Base-by-base conservation (phyloP, 2,113 vertebrate species). In the Syngnathus scovelli region DNA sequence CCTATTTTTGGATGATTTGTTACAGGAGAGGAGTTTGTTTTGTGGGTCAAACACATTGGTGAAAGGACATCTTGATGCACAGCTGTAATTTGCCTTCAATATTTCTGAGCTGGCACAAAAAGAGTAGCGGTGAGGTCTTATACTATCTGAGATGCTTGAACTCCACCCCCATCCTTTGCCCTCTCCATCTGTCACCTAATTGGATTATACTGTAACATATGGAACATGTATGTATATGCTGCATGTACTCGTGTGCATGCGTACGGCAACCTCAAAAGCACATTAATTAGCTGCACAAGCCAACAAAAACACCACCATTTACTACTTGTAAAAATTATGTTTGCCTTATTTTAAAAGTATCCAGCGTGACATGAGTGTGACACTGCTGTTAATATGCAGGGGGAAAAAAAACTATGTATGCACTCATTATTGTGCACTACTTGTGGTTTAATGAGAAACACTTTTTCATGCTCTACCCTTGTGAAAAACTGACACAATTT, bases 161-260 rank as follows among this genome's bases (percentile, higher is more conserved):
- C 85, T 85, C 85, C 61, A 77, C 79, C 81, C 79, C 83, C 75
- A 81, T 74, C 66, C 38, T 55, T 59, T 66, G 72, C 74, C 79
- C 84, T 77, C 82, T 86, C 91, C 91, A 92, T 92, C 90, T 92
- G 90, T 87, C 85, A 85, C 79, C 77, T 80, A 65, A 82, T 79
- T 80, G 75, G 69, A 73, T 59, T 79, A 68, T 21, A 62, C 16
- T 21, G 38, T 43, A 23, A 7, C 27, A 19, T 68, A 58, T 55
- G 66, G 69, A 69, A 80, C 70, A 78, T 64, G 36, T 73, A 73
- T 62, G 38, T 66, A 69, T 72, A 18, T 61, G 64, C 36, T 74
- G 37, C 64, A 68, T 70, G 21, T 49, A 66, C 33, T 73, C 70
- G 78, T 61, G 61, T 67, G 78, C 77, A 56, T 55, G 38, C 43